Evolutionary conservation across 2,113 vertebrate genomes (phyloP), one percentile per base, ranked within the genome.

Genomic region (Poeciliopsis turrubarensis): DNA sequence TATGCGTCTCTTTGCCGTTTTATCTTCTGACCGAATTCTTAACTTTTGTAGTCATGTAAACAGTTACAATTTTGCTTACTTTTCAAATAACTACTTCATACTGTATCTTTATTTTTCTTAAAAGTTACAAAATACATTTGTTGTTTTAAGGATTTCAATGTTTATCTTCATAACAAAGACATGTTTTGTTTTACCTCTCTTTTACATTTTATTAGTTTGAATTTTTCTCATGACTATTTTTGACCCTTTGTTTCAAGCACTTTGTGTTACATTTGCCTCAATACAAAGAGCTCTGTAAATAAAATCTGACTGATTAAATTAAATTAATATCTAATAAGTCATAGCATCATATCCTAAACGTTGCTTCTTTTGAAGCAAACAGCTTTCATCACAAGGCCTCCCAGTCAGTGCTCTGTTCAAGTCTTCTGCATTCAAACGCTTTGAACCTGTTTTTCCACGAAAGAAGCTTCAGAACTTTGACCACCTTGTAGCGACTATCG

Each of bases 391-490:
- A 54, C 17, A 3, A 34, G 62, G 54, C 64, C 73, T 81, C n/a
- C 30, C 12, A 37, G 25, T 8, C 9, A n/a, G 5, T 17, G 19
- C 51, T 54, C 51, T 3, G 51, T 57, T 57, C 25, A 57, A n/a
- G 51, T n/a, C 37, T 17, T 37, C 10, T 44, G 4, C 17, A 39
- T 3, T 1, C 1, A 39, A 13, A 17, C 34, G 12, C 11, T 65
- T n/a, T n/a, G 22, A 14, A 2, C 31, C 66, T 1, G n/a, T 15
- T 57, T 31, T 30, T 32, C 27, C 14, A 6, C 37, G 15, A 32
- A 25, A 14, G 6, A 72, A 1, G 17, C 9, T 37, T 75, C 47
- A 6, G 34, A 27, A 88, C 86, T 88, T 79, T 85, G 68, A 29
- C 67, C 77, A 34, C 10, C 13, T 34, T 5, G 13, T 14, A n/a